Percentiles rank a stretch among this genome's conserved stretches.
Conservation (phyloP, 2,113 vertebrate genomes). For the Salvator merianae region DNA sequence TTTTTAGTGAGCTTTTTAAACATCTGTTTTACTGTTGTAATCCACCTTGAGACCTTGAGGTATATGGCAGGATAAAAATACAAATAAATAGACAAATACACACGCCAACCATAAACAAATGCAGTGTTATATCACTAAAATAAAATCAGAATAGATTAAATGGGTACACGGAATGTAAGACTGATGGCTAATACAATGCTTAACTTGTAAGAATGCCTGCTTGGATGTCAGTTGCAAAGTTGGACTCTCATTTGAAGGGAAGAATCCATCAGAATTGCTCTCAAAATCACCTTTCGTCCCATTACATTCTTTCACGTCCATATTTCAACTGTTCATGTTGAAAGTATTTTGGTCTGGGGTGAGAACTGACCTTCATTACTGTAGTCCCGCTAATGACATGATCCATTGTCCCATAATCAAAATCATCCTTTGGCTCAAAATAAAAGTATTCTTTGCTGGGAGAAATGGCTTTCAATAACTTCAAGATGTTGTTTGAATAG, state of each 20-base stretch:
- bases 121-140: neutral
- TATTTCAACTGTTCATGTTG: conserved; percentile 22
- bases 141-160: neutral
- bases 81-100: neutral
- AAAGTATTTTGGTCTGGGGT: conserved; percentile 10
- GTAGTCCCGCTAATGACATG: conserved; percentile 79
- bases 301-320: conserved; percentile 16
- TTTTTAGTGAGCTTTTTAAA: no score
- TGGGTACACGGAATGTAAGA: neutral
- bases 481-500: conserved; percentile 87
- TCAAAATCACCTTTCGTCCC: neutral
- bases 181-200: neutral
- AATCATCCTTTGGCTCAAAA: conserved; percentile 79
- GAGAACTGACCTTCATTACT: conserved; percentile 75
- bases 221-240: neutral
- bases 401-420: conserved; percentile 79
- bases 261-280: neutral
- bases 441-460: conserved; percentile 84
- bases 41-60: no score
- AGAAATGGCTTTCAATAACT: conserved; percentile 86
- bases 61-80: no score
- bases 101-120: neutral
- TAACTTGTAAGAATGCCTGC: neutral
- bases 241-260: neutral
- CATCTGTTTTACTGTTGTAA: no score